phyloP scores from a whole-genome alignment of 1,140 invertebrate genomes.

The Leptonema lineaticorne region DNA sequence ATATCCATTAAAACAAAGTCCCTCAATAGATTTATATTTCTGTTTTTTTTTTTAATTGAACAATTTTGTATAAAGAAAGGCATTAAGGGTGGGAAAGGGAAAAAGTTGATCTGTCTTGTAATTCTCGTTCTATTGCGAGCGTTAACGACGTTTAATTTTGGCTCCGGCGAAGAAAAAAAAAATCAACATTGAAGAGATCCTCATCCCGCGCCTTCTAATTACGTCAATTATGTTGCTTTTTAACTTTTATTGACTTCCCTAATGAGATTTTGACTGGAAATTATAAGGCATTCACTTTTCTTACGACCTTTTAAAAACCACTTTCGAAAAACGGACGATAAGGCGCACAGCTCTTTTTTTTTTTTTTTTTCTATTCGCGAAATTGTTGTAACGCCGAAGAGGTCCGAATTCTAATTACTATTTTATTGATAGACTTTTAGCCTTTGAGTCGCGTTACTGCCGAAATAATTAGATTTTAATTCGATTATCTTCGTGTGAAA shows the following conservation, averaged over 20 bases:
- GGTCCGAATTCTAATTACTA: background rate
- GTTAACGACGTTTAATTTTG: constrained; percentile 13
- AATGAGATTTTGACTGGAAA: constrained; percentile 6
- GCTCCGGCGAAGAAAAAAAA: background rate
- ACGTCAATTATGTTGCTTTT: constrained; percentile 18
- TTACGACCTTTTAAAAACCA: background rate
- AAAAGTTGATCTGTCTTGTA: background rate
- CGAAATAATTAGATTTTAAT: too few species aligned
- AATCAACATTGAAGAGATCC: constrained; percentile 6
- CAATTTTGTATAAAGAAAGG: too few species aligned
- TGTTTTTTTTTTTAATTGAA: too few species aligned
- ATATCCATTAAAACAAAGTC: too few species aligned
- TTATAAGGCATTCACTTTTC: background rate
- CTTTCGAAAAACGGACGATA: background rate
- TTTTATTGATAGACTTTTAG: background rate
- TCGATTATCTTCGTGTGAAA: too few species aligned
- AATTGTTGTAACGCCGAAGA: background rate
- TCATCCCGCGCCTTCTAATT: constrained; percentile 17
- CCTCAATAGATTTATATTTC: too few species aligned
- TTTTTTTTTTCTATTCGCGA: too few species aligned
- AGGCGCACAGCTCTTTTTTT: too few species aligned
- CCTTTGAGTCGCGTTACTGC: too few species aligned
- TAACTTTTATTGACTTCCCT: constrained; percentile 15
- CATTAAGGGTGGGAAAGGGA: too few species aligned
- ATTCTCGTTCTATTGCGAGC: background rate